phyloP scores from a whole-genome alignment of 2,797 vertebrate species.

The Melanogrammus aeglefinus region DNA sequence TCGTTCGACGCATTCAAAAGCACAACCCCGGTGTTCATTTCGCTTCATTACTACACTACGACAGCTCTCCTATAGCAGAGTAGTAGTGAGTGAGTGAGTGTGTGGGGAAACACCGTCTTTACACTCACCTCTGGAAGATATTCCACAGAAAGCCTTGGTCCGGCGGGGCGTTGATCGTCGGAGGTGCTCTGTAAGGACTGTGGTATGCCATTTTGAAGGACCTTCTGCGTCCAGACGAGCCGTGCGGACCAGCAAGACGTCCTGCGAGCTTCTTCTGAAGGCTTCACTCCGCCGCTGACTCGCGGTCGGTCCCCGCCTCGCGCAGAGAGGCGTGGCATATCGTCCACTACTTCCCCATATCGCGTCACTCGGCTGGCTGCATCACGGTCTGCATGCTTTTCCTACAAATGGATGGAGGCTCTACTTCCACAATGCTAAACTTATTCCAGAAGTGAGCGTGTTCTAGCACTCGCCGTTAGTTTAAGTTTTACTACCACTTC shows the following conservation, averaged over 20 bases:
- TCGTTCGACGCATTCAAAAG: not conserved
- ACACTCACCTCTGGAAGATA: conserved; percentile 81
- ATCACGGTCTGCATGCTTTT: no score
- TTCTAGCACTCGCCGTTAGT: no score
- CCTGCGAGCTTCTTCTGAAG: conserved; percentile 21
- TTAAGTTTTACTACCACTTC: no score
- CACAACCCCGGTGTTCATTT: no score
- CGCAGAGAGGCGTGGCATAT: conserved; percentile 67
- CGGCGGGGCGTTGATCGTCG: conserved; percentile 65
- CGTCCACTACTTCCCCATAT: conserved; percentile 50
- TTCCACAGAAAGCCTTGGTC: conserved; percentile 81
- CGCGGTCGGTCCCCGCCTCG: conserved; percentile 45
- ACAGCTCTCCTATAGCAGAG: no score
- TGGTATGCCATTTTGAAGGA: conserved; percentile 76
- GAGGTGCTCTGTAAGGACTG: conserved; percentile 72
- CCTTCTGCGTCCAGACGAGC: conserved; percentile 16
- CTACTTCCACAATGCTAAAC: no score
- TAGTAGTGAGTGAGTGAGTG: no score
- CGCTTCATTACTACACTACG: conserved; percentile 9
- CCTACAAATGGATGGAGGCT: no score
- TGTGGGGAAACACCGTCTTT: not conserved
- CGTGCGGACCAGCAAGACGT: conserved; percentile 7
- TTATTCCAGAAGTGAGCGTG: no score
- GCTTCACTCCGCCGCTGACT: conserved; percentile 39
- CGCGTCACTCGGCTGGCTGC: conserved; percentile 52